Evolutionary conservation across 2,113 vertebrate genomes (phyloP), one percentile per base, ranked within the genome.

Genomic region (Cyanoramphus novaezelandiae): DNA sequence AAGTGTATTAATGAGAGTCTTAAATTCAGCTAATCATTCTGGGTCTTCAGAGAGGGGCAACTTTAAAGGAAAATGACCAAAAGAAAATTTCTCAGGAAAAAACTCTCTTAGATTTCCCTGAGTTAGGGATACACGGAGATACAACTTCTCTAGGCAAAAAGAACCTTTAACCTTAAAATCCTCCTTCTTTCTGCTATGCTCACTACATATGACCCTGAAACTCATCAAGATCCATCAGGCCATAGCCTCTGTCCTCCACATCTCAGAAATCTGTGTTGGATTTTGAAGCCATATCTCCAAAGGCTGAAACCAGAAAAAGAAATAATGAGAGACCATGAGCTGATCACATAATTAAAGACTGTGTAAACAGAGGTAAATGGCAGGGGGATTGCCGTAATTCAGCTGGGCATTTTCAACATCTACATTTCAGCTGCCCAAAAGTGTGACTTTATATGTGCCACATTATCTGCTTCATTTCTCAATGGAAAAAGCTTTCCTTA

Each of bases 1-100:
- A 95, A 92, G 41, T 72, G 10, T 60, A 28, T 88, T 89, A 79
- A 90, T 43, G 60, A 88, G 29, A 31, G n/a, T 88, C 80, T 91
- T 82, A 89, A 95, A 93, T 88, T 74, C 77, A 86, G 67, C 62
- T 69, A 88, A 90, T 86, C 80, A 84, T 78, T 47, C 75, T n/a
- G 74, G 33, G 59, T 89, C 81, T 87, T 87, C 33, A 62, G 88
- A 93, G 74, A 69, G 28, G 14, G 19, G 5, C 25, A 78, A 89
- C 14, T 80, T 84, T 31, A 87, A 79, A 94, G 39, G 17, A 60
- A 94, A 95, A 81, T 0, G 7, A 35, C 33, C 69, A 60, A 75
- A 89, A 71, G 65, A 91, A 84, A 90, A 89, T 82, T 94, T 44
- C 57, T 75, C 31, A 28, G 17, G 41, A 75, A 59, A 29, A 94